Evolutionary conservation across 2,113 vertebrate species (phyloP), one percentile per base, ranked within the genome.

Genomic region (Trinectes maculatus): DNA sequence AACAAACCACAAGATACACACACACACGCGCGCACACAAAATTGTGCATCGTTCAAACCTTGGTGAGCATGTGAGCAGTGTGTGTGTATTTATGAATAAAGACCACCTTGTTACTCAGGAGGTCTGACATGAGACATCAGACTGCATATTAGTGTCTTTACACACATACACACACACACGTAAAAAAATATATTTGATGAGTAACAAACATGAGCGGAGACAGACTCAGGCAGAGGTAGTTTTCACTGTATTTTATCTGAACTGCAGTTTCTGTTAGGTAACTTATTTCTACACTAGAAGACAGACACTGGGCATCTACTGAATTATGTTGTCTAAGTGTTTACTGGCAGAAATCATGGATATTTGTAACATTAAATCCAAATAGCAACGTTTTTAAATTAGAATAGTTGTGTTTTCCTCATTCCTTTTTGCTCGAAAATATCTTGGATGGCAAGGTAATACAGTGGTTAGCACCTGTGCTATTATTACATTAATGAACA

Each of bases 1-100:
- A 89, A 87, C 84, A 89, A 89, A 77, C 77, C 78, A 54, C 73
- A 77, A 54, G 36, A 78, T 29, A 52, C 57, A 56, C 63, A 52
- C 21, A 1, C 44, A 47, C 13, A 13, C 12, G 4, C 7, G 8
- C 40, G 10, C 18, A 73, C 22, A 43, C 40, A 54, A n/a, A n/a
- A n/a, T n/a, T n/a, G n/a, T n/a, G 18, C 15, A 69, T 18, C 6
- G 19, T 44, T 56, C 33, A 57, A 67, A 57, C n/a, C 8, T 43
- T 68, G 54, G 33, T 37, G 3, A 39, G 24, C 37, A 36, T 51
- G 24, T 28, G 55, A 15, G 19, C 18, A 21, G 49, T 36, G 54
- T 47, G 36, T 34, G 57, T 39, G 55, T 55, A 16, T 63, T 70
- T 57, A 65, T 75, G 48, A 36, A 85, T 82, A 85, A 81, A 86